Evolutionary conservation across 2,888 invertebrate genomes (phyloP), one percentile per base, ranked within the genome.

Genomic region (Yponomeuta malinellus): DNA sequence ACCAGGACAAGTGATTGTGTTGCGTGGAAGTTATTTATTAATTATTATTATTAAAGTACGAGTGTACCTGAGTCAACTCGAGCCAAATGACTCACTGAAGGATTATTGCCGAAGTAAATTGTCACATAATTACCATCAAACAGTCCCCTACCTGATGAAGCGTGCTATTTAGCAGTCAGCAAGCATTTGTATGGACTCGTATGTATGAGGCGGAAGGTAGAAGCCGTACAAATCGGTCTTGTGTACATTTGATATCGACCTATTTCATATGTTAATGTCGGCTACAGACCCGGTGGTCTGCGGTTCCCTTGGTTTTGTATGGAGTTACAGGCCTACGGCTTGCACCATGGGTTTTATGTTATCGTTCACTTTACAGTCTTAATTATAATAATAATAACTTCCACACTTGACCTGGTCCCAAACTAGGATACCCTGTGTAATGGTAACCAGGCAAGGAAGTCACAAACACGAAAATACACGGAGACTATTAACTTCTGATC

Each of bases 131-230:
- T 15, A 59, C 52, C 52, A 59, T 59, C 52, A 59, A 15, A 15
- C 52, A 31, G 68, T 31, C 68, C n/a, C 52, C 52, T 23, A 63
- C 48, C 33, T 63, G 48, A 48, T 48, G 70, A 70, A 65, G 33
- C 70, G 65, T 70, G 70, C 65, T 70, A 48, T 48, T 70, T 23
- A 70, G 63, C 70, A 66, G 52, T 31, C 15, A 67, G 10, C 75
- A 72, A 73, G 84, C 86, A 86, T 73, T 88, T 83, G 74, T 87
- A 86, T 12, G 88, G 87, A 77, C 76, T 87, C 86, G 10, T 65
- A 10, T 48, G 67, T 75, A 76, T 78, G 78, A 76, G 81, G 79
- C 83, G 81, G 80, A 82, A 80, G 76, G 75, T 48, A 43, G 87
- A 88, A 86, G 76, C 87, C 87, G 10, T 77, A 81, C 76, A 81